A percentile compares a stretch with the other conserved stretches of the same genome.
Conservation (phyloP, 2,113 vertebrate genomes). For the Capra hircus region DNA sequence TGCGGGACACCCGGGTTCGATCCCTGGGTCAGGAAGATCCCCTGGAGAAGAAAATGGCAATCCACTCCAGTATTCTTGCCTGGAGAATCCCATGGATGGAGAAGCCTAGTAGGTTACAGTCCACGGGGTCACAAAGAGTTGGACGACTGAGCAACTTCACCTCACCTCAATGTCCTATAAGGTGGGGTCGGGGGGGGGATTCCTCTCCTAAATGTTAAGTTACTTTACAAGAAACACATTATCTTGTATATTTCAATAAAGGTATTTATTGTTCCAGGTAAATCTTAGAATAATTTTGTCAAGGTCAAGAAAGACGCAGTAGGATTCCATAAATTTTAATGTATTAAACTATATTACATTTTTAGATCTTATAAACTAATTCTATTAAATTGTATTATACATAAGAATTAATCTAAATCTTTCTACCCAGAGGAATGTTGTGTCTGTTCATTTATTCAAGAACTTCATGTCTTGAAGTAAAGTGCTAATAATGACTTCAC, state of each 20-base stretch:
- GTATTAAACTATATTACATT: not conserved
- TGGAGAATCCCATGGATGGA: too few species aligned
- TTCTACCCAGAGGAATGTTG: not conserved
- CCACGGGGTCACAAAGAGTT: too few species aligned
- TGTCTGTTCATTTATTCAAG: not conserved
- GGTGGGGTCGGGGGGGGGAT: too few species aligned
- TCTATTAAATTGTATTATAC: not conserved
- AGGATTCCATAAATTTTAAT: not conserved
- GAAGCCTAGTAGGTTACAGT: too few species aligned
- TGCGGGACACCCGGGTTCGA: too few species aligned
- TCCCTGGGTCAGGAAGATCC: too few species aligned
- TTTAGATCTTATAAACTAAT: not conserved
- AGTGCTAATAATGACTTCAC: not conserved
- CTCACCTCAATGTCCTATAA: not conserved
- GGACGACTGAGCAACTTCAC: too few species aligned
- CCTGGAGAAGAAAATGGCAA: too few species aligned
- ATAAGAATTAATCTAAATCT: not conserved
- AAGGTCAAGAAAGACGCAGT: not conserved
- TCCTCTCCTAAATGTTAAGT: not conserved
- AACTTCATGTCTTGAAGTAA: not conserved
- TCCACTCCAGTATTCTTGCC: too few species aligned
- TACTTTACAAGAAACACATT: not conserved
- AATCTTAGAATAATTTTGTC: not conserved
- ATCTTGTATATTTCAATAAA: not conserved
- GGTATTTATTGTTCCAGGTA: not conserved